A percentile compares a stretch with the other conserved stretches of the same genome.
Evolutionary conservation across 1,140 invertebrate species (phyloP).

Genomic region (Heliconius melpomene): DNA sequence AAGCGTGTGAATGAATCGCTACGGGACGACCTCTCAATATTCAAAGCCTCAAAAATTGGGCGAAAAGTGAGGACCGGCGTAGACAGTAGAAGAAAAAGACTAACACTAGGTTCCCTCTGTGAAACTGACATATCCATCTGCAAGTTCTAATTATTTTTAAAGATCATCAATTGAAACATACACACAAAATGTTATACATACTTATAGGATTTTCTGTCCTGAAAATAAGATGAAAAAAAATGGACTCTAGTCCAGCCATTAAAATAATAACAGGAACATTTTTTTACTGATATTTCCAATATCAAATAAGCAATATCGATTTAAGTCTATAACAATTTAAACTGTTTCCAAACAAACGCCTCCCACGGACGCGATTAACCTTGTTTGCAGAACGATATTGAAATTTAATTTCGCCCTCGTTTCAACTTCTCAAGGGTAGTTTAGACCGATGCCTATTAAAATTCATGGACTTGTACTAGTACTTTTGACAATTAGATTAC

Average conservation of each 20-base stretch:
- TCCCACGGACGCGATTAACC: slow-evolving; percentile 28
- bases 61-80: too few species aligned
- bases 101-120: too few species aligned
- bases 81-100: too few species aligned
- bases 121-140: too few species aligned
- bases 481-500: slow-evolving; percentile 26
- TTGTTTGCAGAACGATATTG: slow-evolving; percentile 40
- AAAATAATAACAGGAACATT: neutral
- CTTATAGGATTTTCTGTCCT: neutral
- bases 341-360: slow-evolving; percentile 35
- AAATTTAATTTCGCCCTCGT: slow-evolving; percentile 40
- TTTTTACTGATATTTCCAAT: slow-evolving; percentile 6
- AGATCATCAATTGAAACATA: too few species aligned
- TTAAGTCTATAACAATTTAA: slow-evolving; percentile 24
- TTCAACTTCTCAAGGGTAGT: slow-evolving; percentile 31
- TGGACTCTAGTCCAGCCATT: neutral
- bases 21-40: too few species aligned
- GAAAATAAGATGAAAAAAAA: neutral
- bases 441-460: slow-evolving; percentile 25
- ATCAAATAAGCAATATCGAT: neutral
- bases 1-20: too few species aligned
- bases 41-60: too few species aligned
- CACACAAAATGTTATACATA: too few species aligned
- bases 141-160: too few species aligned
- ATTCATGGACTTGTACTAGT: slow-evolving; percentile 24